phyloP scores from a whole-genome alignment of 2,888 invertebrate species.

The Hyposoter dolosus region DNA sequence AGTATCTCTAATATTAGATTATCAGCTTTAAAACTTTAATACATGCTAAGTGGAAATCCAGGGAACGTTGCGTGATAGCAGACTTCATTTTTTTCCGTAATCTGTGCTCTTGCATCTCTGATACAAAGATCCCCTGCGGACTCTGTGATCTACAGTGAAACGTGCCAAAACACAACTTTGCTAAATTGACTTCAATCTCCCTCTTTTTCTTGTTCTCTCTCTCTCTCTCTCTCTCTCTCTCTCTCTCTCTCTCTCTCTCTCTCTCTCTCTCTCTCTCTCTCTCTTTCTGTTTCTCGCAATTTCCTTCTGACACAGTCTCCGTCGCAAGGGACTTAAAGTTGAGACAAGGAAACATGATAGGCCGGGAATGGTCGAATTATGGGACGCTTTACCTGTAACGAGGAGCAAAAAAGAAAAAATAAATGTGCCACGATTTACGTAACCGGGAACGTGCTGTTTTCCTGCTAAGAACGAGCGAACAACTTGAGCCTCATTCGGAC shows the following conservation, averaged over 20 bases:
- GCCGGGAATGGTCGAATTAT: conserved; percentile 7
- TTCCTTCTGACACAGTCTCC: not conserved
- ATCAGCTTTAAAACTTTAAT: conserved; percentile 43
- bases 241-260: not conserved
- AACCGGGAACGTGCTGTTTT: conserved; percentile 48
- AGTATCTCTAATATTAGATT: conserved; percentile 22
- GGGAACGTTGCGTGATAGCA: not conserved
- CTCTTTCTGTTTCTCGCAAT: not conserved
- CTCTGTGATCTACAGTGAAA: conserved; percentile 7
- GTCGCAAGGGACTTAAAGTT: not conserved
- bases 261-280: not conserved
- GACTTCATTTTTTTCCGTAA: conserved; percentile 7
- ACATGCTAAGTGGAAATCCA: conserved; percentile 8
- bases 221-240: not conserved
- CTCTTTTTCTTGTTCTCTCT: not conserved
- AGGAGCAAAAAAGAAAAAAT: not conserved
- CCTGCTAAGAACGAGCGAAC: conserved; percentile 26
- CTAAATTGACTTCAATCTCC: conserved; percentile 7
- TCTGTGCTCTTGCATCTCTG: conserved; percentile 18
- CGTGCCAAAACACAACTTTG: conserved; percentile 19
- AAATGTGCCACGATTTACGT: conserved; percentile 39
- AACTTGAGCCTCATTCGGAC: conserved; percentile 38
- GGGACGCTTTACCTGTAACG: conserved; percentile 7
- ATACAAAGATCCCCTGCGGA: not conserved
- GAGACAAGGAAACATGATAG: not conserved